Conservation (phyloP, 2,113 vertebrate genomes). For the Ptychochromis oligacanthus region DNA sequence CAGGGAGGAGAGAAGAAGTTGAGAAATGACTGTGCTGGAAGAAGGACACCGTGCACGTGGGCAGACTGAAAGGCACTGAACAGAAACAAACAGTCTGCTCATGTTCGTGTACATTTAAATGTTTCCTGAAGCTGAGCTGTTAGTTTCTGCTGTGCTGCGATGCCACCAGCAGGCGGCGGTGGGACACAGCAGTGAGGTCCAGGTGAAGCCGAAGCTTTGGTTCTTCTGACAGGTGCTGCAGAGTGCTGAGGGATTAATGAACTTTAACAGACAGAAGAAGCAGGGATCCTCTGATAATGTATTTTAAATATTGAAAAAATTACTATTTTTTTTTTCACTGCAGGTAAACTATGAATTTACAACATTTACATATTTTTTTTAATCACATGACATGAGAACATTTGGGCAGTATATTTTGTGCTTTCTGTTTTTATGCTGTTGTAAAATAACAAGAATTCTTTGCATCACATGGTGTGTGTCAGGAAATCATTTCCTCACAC, state of each 20-base stretch:
- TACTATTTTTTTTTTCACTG: background rate
- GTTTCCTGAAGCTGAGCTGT: background rate
- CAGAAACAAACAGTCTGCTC: background rate
- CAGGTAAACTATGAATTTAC: background rate
- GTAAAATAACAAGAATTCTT: background rate
- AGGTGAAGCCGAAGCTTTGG: rapidly evolving
- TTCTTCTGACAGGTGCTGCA: background rate
- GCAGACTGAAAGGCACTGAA: rapidly evolving
- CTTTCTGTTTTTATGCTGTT: background rate
- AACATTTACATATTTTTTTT: background rate
- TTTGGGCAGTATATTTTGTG: rapidly evolving
- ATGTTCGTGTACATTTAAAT: too few relatives aligned
- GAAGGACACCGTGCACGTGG: rapidly evolving
- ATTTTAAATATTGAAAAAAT: background rate
- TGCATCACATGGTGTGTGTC: too few relatives aligned
- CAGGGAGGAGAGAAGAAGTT: background rate
- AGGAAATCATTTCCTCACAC: too few relatives aligned
- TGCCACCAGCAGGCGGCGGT: constrained; percentile 9
- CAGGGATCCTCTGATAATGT: background rate
- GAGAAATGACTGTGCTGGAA: background rate
- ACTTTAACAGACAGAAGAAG: too few relatives aligned
- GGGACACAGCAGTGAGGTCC: background rate
- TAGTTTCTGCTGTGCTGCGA: background rate
- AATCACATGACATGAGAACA: background rate
- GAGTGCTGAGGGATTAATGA: too few relatives aligned